Conservation (phyloP, 2,797 vertebrate genomes). For the Eptatretus atami region DNA sequence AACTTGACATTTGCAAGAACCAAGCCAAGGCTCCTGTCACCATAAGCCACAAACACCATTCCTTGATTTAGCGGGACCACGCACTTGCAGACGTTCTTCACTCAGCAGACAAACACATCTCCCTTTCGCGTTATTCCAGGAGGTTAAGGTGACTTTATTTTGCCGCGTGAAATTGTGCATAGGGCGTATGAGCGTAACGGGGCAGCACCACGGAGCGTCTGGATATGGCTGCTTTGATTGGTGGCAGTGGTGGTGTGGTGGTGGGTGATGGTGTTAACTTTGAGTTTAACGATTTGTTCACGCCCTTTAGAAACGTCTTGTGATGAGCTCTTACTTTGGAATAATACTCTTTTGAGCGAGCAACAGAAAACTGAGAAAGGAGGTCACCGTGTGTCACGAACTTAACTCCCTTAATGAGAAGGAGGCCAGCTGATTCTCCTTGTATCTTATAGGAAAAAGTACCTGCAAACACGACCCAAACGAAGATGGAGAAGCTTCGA, state of each 20-base stretch:
- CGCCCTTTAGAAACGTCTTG: neutral
- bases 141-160: conserved; percentile 1
- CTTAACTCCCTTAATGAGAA: neutral
- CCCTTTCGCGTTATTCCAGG: neutral
- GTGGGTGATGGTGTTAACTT: no score
- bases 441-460: neutral
- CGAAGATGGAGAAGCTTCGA: neutral
- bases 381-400: neutral
- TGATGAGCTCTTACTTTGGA: neutral
- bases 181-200: neutral
- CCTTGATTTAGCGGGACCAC: neutral
- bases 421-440: neutral
- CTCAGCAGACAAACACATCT: neutral
- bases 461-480: neutral
- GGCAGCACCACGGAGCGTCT: neutral
- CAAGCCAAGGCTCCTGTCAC: neutral
- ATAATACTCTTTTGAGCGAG: neutral
- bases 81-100: neutral
- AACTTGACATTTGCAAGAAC: neutral
- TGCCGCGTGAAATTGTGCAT: neutral
- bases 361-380: neutral
- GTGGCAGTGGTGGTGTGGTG: neutral
- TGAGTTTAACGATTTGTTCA: neutral
- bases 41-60: conserved; percentile 1
- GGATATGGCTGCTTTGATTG: neutral